These are phyloP conservation scores for Oscheius onirici DNA, from an alignment of 2,888 invertebrate species.

Conservation along the genomic window DNA sequence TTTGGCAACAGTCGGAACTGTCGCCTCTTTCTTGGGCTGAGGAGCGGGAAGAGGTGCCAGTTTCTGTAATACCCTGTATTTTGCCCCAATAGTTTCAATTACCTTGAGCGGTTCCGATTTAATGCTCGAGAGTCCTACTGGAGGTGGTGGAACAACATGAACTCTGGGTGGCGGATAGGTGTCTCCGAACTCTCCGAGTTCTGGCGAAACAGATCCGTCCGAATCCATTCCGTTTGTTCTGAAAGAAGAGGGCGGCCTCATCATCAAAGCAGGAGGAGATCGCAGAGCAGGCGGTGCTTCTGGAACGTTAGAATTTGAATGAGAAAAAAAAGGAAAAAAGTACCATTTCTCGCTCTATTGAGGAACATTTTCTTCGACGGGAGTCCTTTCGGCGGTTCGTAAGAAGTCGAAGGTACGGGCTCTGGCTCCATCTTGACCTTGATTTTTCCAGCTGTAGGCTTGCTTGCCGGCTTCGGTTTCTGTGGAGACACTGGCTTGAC, in stretches of 20 bases:
- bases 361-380: constrained; percentile 34
- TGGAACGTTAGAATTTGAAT: constrained; percentile 1
- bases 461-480: not conserved
- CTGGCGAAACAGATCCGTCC: constrained; percentile 42
- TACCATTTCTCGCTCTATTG: constrained; percentile 31
- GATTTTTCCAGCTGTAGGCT: not conserved
- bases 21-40: constrained; percentile 5
- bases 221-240: constrained; percentile 29
- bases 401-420: constrained; percentile 5
- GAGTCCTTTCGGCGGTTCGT: not conserved
- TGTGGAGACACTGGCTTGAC: not conserved
- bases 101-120: constrained; percentile 12
- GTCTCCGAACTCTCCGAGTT: constrained; percentile 31
- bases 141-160: not conserved
- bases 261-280: constrained; percentile 26
- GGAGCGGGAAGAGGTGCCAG: constrained; percentile 18
- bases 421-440: not conserved
- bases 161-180: not conserved
- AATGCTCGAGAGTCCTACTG: not conserved
- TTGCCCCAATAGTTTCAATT: too few species aligned
- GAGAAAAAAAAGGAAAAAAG: not conserved
- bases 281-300: constrained; percentile 25
- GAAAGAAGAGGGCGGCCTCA: not conserved
- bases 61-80: constrained; percentile 7
- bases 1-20: not conserved